Base-by-base conservation (phyloP, 2,888 invertebrate genomes). In the Eilema griseolum region DNA sequence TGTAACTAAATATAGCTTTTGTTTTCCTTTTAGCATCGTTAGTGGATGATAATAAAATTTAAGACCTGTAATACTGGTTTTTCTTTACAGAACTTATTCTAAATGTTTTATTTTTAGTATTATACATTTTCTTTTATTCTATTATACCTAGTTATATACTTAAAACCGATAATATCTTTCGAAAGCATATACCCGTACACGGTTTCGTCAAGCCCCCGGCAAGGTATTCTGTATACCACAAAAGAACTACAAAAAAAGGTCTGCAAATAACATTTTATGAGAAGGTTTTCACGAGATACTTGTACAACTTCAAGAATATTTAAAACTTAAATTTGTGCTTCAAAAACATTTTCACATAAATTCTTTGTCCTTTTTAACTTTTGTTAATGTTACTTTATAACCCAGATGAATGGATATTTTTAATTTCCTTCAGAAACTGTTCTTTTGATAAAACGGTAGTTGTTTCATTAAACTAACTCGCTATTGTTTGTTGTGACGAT, bases 1-100 rank as follows among this genome's bases (percentile, higher is more conserved):
- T 33, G n/a, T 31, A 61, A 33, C 61, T 23, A 61, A 61, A 61
- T 61, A 61, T 61, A 61, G 61, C 31, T 7, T 24, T 26, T 16
- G 46, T 63, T 41, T 26, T 20, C 16, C 46, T 28, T 63, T 33
- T 23, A 12, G 52, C 8, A 52, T n/a, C 52, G 20, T 52, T 52
- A 52, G 52, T 46, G 46, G 46, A 20, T 7, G 46, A n/a, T 52
- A 52, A 8, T 20, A 46, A 20, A 20, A n/a, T n/a, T n/a, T 52
- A 52, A n/a, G n/a, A 52, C 52, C 52, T 52, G 20, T 52, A 52
- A 52, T 52, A 10, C 52, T 52, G n/a, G 7, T 8, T 52, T 52
- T n/a, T n/a, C n/a, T 16, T 46, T 46, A 16, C 20, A 1, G 46
- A 20, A 46, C 1, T 46, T 46, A 46, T 20, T 8, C 8, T 33